Conservation (phyloP, 1,140 invertebrate genomes). For the Condylostylus longicornis region DNA sequence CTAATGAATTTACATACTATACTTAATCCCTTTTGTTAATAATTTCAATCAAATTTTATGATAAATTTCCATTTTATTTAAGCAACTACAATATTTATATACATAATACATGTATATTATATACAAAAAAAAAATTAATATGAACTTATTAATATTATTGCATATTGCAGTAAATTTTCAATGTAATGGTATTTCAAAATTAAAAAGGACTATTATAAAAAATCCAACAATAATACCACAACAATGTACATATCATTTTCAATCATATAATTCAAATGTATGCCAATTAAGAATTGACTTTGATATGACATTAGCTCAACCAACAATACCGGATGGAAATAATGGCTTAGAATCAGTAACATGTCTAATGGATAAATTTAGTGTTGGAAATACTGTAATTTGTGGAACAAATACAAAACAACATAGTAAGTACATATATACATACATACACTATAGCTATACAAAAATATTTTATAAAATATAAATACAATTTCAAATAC, state of each 20-base stretch:
- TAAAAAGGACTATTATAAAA: slow-evolving; percentile 18
- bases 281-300: slow-evolving; percentile 62
- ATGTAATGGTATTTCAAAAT: slow-evolving; percentile 12
- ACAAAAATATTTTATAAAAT: no score
- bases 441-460: no score
- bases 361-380: slow-evolving; percentile 44
- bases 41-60: no score
- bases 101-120: no score
- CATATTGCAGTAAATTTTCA: no score
- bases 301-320: slow-evolving; percentile 53
- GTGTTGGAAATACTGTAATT: slow-evolving; percentile 32
- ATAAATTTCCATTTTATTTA: no score
- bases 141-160: no score
- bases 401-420: slow-evolving; percentile 72
- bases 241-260: slow-evolving; percentile 19
- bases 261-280: slow-evolving; percentile 33
- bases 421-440: slow-evolving; percentile 41
- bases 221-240: slow-evolving; percentile 13
- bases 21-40: no score
- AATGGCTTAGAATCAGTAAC: not conserved
- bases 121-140: no score
- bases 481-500: no score
- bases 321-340: slow-evolving; percentile 24
- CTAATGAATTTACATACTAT: no score
- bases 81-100: no score